Base-by-base conservation (phyloP, 2,113 vertebrate genomes). In the Ornithorhynchus anatinus region DNA sequence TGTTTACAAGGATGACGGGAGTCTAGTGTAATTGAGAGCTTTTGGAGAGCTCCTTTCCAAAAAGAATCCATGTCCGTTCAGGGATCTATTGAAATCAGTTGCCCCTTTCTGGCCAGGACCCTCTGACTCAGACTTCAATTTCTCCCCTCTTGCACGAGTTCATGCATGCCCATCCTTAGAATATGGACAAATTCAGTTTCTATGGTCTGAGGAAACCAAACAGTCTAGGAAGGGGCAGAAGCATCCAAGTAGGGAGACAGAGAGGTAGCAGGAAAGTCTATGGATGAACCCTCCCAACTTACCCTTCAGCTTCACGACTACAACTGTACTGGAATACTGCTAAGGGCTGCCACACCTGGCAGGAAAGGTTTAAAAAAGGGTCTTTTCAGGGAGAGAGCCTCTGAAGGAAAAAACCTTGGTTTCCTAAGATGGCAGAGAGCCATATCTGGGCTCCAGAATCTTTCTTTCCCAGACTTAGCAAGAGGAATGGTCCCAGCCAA, bases 291-390 rank as follows among this genome's bases (percentile, higher is more conserved):
- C 16, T 11, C 23, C 19, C 16, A 50, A 22, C 22, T 5, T 69
- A 65, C 75, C 79, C n/a, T 87, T 86, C 69, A 59, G 66, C 50
- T 35, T 81, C 79, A 47, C 56, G 70, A 68, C 64, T 82, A 42
- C 86, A 84, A 60, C 51, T 27, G 27, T 1, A 0, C 50, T 45
- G 69, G 22, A 77, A 74, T 48, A 67, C 70, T 35, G 81, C 84
- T 66, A 86, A 35, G 43, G 86, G 75, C 25, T 63, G 65, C 33
- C 78, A 69, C 27, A 79, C 75, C 66, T 86, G 35, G 35, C 89
- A 78, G 19, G 40, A 37, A 63, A 25, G 42, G 50, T 75, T 89
- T n/a, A n/a, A n/a, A 84, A 91, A 58, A 86, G 10, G 5, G 32
- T 23, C 15, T 80, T 73, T 52, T 77, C 40, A 15, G 79, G 52